phyloP scores from a whole-genome alignment of 1,140 invertebrate species.

The Calosoma granatense region DNA sequence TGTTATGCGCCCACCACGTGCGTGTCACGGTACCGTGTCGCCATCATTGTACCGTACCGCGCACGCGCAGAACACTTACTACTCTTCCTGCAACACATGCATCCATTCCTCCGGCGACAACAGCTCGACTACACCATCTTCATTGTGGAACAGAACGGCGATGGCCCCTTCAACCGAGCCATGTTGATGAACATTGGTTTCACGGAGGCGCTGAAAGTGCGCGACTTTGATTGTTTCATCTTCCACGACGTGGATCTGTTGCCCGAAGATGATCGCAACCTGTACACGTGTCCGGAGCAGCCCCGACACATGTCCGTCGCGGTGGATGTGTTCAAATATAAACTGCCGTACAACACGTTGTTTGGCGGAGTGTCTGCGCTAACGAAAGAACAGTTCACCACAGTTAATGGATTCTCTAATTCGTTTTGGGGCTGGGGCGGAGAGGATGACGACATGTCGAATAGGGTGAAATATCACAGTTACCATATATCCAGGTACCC shows the following conservation, averaged over 20 bases:
- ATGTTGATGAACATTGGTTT: constrained; percentile 95
- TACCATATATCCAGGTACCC: constrained; percentile 81
- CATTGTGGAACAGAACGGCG: constrained; percentile 82
- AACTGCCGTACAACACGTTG: constrained; percentile 77
- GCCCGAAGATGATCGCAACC: constrained; percentile 83
- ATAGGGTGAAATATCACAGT: constrained; percentile 65
- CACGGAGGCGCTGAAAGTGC: constrained; percentile 67
- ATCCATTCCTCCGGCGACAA: constrained; percentile 83
- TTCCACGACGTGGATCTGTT: constrained; percentile 94
- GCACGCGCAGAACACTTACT: constrained; percentile 75
- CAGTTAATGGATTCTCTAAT: constrained; percentile 86
- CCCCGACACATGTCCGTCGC: constrained; percentile 93
- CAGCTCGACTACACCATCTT: constrained; percentile 89
- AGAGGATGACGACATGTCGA: constrained; percentile 88
- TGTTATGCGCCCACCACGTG: constrained; percentile 67
- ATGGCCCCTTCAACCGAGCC: constrained; percentile 76
- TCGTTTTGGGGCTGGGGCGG: constrained; percentile 90
- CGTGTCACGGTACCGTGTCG: constrained; percentile 63
- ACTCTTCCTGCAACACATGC: constrained; percentile 77
- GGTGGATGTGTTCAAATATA: constrained; percentile 81
- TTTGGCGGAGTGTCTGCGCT: constrained; percentile 87
- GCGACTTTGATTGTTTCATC: constrained; percentile 80
- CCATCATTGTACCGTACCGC: constrained; percentile 82
- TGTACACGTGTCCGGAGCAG: constrained; percentile 83
- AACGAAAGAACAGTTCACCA: constrained; percentile 65